A percentile compares a stretch with the other conserved stretches of the same genome.
phyloP scores from a whole-genome alignment of 2,888 invertebrate species.

The Ormia ochracea region DNA sequence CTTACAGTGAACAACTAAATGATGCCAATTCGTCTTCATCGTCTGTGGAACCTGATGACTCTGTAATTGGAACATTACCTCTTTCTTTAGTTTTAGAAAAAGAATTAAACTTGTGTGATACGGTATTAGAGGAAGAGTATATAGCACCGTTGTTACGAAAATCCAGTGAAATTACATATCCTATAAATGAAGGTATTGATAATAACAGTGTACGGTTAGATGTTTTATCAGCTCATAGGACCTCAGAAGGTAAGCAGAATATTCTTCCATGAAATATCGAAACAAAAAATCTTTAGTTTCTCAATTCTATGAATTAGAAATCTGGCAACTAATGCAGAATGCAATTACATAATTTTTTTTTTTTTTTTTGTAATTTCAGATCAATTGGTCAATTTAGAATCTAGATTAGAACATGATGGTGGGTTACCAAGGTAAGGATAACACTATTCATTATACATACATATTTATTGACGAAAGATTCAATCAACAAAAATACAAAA shows the following conservation, averaged over 20 bases:
- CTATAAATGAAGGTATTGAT: constrained; percentile 8
- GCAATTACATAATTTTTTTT: not conserved
- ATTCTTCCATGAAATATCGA: no score
- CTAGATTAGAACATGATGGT: constrained; percentile 69
- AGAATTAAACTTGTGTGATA: constrained; percentile 37
- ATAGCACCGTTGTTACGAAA: constrained; percentile 67
- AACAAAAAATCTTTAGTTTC: no score
- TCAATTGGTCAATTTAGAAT: constrained; percentile 70
- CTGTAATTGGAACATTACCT: constrained; percentile 11
- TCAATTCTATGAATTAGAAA: no score
- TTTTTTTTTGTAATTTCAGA: constrained; percentile 65
- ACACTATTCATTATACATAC: no score
- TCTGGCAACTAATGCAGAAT: no score
- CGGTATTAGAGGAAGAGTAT: constrained; percentile 66
- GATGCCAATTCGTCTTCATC: constrained; percentile 64
- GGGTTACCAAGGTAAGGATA: constrained; percentile 68
- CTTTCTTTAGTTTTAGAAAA: constrained; percentile 46
- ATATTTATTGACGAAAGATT: no score
- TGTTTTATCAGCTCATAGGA: constrained; percentile 68
- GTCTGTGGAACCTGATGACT: constrained; percentile 37
- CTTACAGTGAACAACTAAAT: constrained; percentile 74
- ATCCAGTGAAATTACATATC: constrained; percentile 59
- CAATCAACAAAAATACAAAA: no score
- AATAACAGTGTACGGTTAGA: constrained; percentile 70
- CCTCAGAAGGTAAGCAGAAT: constrained; percentile 68